These are phyloP conservation scores for Protonibea diacanthus DNA, from an alignment of 2,797 vertebrate species.

Conservation along the genomic window DNA sequence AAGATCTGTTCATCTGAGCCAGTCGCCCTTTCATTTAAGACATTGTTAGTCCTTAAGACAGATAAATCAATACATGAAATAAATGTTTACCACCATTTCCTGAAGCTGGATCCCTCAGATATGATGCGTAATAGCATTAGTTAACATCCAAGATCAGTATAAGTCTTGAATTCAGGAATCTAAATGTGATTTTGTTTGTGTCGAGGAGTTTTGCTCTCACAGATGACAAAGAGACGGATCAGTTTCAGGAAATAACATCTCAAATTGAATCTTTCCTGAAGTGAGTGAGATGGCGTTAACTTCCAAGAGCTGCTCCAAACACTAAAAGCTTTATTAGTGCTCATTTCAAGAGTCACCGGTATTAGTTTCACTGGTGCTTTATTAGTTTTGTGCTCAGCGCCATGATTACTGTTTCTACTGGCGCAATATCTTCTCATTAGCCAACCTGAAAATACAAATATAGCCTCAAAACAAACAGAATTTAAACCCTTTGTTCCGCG, in stretches of 20 bases:
- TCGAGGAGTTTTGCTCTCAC: not conserved
- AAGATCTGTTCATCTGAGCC: not conserved
- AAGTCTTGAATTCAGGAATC: not conserved
- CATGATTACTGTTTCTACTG: not conserved
- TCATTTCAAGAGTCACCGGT: constrained; percentile 5
- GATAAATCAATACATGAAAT: not conserved
- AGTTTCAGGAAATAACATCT: not conserved
- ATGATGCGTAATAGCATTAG: not conserved
- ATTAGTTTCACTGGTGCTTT: not conserved
- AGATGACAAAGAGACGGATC: not conserved
- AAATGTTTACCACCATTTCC: not conserved
- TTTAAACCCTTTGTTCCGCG: constrained; percentile 24
- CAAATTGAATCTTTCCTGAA: not conserved
- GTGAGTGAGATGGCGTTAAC: not conserved
- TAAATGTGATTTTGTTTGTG: not conserved
- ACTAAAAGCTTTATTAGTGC: not conserved
- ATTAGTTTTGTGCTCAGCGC: not conserved
- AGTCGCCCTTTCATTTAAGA: constrained; percentile 12
- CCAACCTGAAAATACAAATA: constrained; percentile 20
- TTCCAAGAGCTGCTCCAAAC: constrained; percentile 8
- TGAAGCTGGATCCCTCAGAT: not conserved
- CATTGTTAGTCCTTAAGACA: constrained; percentile 14
- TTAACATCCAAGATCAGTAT: not conserved
- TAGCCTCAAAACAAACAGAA: constrained; percentile 31
- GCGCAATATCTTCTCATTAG: not conserved